Evolutionary conservation across 2,888 invertebrate species (phyloP).

Genomic region (Dascillus cervinus): DNA sequence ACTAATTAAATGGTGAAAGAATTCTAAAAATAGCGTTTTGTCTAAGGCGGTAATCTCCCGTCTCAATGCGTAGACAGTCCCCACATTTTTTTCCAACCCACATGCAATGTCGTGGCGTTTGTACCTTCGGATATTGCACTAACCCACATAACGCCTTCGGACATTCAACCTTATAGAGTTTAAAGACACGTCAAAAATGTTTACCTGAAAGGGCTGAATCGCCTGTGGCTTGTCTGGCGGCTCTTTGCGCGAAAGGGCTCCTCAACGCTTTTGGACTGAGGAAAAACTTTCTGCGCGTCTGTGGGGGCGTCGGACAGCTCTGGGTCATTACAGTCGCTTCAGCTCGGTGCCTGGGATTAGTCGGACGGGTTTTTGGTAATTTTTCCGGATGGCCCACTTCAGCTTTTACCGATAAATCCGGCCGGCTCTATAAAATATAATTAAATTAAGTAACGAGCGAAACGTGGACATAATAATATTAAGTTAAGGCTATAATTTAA

Average conservation of each 20-base stretch:
- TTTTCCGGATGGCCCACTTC: conserved; percentile 47
- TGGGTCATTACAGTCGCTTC: conserved; percentile 49
- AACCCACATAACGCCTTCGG: conserved; percentile 17
- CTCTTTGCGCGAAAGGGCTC: conserved; percentile 63
- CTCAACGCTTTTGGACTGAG: conserved; percentile 72
- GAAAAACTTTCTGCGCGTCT: conserved; percentile 69
- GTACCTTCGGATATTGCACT: conserved; percentile 17
- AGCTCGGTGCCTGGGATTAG: conserved; percentile 35
- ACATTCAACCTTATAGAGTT: conserved; percentile 7
- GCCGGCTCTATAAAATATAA: conserved; percentile 24
- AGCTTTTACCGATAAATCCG: conserved; percentile 21
- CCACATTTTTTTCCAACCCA: conserved; percentile 11
- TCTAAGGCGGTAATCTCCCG: too few relatives aligned
- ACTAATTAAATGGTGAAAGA: too few relatives aligned
- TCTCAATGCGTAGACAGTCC: too few relatives aligned
- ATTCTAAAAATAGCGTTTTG: too few relatives aligned
- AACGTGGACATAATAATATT: too few relatives aligned
- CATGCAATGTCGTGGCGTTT: conserved; percentile 11
- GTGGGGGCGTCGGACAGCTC: conserved; percentile 78
- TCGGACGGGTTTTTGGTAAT: conserved; percentile 54
- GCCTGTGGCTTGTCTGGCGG: conserved; percentile 40
- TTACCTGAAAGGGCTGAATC: conserved; percentile 67
- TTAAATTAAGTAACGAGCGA: neutral
- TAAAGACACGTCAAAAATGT: conserved; percentile 21
- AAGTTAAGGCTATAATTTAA: too few relatives aligned